Percentiles rank a stretch among this genome's conserved stretches.
phyloP scores from a whole-genome alignment of 2,888 invertebrate species.

The Lucinisca nassula region DNA sequence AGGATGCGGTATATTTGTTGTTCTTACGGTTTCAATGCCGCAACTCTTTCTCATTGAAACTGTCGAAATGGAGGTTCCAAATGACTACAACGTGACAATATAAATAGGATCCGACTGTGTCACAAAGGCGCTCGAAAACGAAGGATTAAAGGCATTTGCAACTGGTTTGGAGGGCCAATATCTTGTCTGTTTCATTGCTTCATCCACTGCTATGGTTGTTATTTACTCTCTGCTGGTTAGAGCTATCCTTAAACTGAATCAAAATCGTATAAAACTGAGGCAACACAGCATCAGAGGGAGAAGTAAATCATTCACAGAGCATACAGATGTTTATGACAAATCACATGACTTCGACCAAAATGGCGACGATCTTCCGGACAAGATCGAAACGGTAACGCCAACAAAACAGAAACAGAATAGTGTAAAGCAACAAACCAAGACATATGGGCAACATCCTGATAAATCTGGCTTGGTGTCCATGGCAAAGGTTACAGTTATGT shows the following conservation, averaged over 20 bases:
- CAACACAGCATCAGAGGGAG: not conserved
- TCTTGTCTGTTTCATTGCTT: not conserved
- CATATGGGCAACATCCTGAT: too few species aligned
- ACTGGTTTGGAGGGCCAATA: not conserved
- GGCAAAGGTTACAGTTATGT: not conserved
- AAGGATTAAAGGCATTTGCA: not conserved
- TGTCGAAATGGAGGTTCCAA: not conserved
- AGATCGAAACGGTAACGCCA: too few species aligned
- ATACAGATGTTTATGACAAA: not conserved
- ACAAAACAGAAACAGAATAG: too few species aligned
- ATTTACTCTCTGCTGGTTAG: not conserved
- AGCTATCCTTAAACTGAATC: not conserved
- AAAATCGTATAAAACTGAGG: not conserved
- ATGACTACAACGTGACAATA: not conserved
- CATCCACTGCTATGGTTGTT: not conserved
- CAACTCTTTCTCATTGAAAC: not conserved
- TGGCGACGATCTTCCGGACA: not conserved
- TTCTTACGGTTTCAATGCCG: not conserved
- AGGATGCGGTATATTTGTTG: not conserved
- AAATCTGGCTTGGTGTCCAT: not conserved
- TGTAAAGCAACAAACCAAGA: too few species aligned
- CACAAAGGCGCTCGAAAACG: not conserved
- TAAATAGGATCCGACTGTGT: not conserved
- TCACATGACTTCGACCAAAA: not conserved
- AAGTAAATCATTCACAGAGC: not conserved